Percentiles rank a stretch among this genome's conserved stretches.
Conservation (phyloP, 2,113 vertebrate genomes). For the Oreochromis tanganicae region DNA sequence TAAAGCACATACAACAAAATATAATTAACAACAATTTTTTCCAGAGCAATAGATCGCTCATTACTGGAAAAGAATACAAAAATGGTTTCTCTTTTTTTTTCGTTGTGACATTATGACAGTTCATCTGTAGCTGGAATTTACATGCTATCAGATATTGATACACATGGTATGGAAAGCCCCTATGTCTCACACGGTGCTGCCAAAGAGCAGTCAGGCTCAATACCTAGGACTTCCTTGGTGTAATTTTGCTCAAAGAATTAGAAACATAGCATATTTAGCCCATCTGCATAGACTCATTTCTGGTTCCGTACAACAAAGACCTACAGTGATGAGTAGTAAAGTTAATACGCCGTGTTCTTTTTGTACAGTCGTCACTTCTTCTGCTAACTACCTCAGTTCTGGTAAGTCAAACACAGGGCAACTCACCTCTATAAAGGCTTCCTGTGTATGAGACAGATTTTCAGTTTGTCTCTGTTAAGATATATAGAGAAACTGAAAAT, state of each 20-base stretch:
- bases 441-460: background rate
- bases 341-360: background rate
- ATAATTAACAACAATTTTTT: rapidly evolving
- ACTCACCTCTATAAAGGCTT: background rate
- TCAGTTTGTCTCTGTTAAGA: background rate
- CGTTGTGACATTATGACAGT: background rate
- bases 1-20: background rate
- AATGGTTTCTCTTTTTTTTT: rapidly evolving
- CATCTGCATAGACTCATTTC: background rate
- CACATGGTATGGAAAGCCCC: constrained; percentile 36
- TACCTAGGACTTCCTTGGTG: constrained; percentile 46
- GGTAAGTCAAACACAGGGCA: constrained; percentile 1
- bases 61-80: background rate
- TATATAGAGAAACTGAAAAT: background rate
- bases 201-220: constrained; percentile 35
- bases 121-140: background rate
- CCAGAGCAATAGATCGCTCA: rapidly evolving
- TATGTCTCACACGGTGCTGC: background rate
- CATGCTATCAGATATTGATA: background rate
- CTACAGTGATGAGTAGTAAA: background rate
- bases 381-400: background rate
- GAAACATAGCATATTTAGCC: background rate
- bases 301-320: background rate
- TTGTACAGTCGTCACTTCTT: background rate
- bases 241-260: constrained; percentile 42